Conservation (phyloP, 2,888 invertebrate genomes). For the Stegana nigrithorax region DNA sequence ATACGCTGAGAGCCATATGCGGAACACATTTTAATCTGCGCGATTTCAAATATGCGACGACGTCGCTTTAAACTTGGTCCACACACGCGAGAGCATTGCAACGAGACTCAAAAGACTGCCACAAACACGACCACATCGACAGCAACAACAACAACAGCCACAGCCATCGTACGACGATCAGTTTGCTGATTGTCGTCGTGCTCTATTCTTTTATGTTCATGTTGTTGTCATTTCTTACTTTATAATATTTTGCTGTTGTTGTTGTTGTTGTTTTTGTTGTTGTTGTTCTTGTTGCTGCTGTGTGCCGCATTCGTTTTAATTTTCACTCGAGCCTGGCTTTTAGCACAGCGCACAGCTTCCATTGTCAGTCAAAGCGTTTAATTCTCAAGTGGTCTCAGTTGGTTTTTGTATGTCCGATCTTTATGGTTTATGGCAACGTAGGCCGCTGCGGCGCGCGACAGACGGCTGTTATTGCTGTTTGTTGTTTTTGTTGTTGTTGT, state of each 20-base stretch:
- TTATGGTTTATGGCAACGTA: slow-evolving; percentile 37
- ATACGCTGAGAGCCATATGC: slow-evolving; percentile 2
- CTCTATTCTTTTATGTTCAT: no score
- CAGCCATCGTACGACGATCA: background rate
- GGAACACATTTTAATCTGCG: slow-evolving; percentile 8
- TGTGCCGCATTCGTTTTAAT: slow-evolving; percentile 23
- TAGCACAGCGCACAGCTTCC: background rate
- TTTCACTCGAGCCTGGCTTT: slow-evolving; percentile 8
- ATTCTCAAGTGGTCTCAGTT: slow-evolving; percentile 7
- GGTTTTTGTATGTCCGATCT: slow-evolving; percentile 29
- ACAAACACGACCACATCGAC: no score
- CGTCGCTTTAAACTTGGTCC: slow-evolving; percentile 59
- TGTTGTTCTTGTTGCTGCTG: slow-evolving; percentile 13
- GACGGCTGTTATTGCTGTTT: no score
- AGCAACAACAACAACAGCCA: background rate
- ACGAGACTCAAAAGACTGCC: background rate
- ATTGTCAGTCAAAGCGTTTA: slow-evolving; percentile 11
- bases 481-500: background rate
- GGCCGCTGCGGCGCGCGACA: slow-evolving; percentile 39
- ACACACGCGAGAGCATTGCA: slow-evolving; percentile 31
- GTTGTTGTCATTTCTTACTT: slow-evolving; percentile 12
- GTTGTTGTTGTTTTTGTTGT: slow-evolving; percentile 28
- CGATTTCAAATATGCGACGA: slow-evolving; percentile 24
- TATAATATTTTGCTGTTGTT: slow-evolving; percentile 19
- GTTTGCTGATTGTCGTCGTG: slow-evolving; percentile 9